Evolutionary conservation across 2,888 invertebrate species (phyloP).

Genomic region (Acrocyrtus sp.): DNA sequence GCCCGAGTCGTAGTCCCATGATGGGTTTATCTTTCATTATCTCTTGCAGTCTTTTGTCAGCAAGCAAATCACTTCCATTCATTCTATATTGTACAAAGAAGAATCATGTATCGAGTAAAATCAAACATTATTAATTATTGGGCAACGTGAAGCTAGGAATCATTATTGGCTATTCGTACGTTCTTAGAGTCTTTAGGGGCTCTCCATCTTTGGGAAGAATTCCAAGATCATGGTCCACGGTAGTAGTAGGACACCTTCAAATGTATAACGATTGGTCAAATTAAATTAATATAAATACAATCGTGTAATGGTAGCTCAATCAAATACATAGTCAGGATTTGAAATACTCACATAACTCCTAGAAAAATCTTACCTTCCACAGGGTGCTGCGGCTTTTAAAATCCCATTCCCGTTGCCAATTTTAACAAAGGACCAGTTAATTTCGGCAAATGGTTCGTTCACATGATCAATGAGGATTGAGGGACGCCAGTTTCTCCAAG

Average conservation of each 20-base stretch:
- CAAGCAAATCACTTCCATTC: slow-evolving; percentile 40
- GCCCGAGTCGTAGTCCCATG: slow-evolving; percentile 53
- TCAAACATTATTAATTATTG: too few species aligned
- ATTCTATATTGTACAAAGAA: too few species aligned
- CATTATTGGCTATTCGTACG: too few species aligned
- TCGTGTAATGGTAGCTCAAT: too few species aligned
- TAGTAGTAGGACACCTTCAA: too few species aligned
- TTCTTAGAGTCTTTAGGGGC: slow-evolving; percentile 54
- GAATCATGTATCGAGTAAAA: too few species aligned
- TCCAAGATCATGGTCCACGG: slow-evolving; percentile 50
- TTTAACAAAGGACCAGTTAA: slow-evolving; percentile 53
- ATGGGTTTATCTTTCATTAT: slow-evolving; percentile 52
- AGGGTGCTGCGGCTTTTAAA: slow-evolving; percentile 50
- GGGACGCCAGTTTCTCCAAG: slow-evolving; percentile 57
- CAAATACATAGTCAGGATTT: too few species aligned
- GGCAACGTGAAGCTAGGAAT: too few species aligned
- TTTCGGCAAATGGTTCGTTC: slow-evolving; percentile 54
- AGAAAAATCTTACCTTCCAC: too few species aligned
- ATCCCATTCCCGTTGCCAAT: slow-evolving; percentile 52
- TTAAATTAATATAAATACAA: too few species aligned
- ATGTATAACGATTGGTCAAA: too few species aligned
- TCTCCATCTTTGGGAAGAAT: slow-evolving; percentile 54
- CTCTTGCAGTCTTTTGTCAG: slow-evolving; percentile 35
- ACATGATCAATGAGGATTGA: slow-evolving; percentile 52
- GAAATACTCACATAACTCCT: too few species aligned